Conservation (phyloP, 2,113 vertebrate species). For the Gallinago paraguaiae region DNA sequence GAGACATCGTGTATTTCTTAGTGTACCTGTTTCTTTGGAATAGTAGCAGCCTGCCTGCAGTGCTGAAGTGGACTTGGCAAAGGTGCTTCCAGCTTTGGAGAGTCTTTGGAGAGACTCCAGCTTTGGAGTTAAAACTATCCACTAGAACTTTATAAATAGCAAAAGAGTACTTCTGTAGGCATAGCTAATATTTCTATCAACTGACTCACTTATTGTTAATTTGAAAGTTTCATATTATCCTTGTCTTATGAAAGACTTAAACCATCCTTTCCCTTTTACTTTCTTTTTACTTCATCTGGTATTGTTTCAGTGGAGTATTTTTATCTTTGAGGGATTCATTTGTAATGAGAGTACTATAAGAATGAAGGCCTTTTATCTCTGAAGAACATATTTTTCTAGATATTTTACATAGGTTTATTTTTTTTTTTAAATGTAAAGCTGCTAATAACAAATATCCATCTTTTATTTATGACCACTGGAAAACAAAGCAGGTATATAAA, state of each 20-base stretch:
- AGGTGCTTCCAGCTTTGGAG: neutral
- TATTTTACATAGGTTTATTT: neutral
- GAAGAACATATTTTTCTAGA: neutral
- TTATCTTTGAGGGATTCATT: neutral
- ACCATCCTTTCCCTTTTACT: neutral
- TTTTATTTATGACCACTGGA: neutral
- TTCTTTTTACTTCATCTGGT: neutral
- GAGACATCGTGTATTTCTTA: neutral
- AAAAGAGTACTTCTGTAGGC: neutral
- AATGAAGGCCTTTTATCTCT: neutral
- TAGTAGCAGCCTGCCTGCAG: neutral
- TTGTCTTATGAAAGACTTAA: neutral
- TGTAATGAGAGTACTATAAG: neutral
- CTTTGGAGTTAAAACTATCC: neutral
- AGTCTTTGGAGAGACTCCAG: neutral
- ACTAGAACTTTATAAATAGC: neutral
- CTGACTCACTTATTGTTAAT: neutral
- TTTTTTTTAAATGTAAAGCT: neutral
- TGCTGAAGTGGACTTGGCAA: neutral
- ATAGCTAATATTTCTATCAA: neutral
- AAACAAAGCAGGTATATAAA: neutral
- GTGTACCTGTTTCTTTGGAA: neutral
- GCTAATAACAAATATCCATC: neutral
- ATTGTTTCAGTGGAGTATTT: neutral
- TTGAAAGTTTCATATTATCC: neutral